phyloP scores from a whole-genome alignment of 1,140 invertebrate genomes.

The Drosophila micromelanica region DNA sequence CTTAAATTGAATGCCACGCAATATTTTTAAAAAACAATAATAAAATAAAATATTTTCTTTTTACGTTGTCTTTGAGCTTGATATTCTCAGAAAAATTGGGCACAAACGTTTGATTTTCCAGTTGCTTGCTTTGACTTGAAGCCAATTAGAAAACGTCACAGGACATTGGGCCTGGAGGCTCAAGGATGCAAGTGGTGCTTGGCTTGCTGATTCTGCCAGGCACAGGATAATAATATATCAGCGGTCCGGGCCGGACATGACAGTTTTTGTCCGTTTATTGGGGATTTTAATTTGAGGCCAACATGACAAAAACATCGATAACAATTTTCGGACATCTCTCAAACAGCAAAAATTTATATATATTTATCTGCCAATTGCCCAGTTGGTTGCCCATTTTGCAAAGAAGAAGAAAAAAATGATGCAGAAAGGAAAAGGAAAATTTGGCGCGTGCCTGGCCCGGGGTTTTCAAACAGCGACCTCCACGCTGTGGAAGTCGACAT shows the following conservation, averaged over 20 bases:
- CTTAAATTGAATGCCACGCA: no score
- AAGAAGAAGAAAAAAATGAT: neutral
- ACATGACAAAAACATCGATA: constrained; percentile 83
- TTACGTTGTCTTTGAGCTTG: neutral
- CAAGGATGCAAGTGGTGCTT: constrained; percentile 49
- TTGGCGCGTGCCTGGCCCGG: constrained; percentile 48
- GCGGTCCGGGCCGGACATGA: constrained; percentile 56
- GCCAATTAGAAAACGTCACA: constrained; percentile 73
- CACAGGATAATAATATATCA: constrained; percentile 74
- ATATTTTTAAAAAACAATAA: no score
- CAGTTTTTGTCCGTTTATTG: constrained; percentile 66
- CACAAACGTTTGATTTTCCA: constrained; percentile 64
- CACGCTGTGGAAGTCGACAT: constrained; percentile 76
- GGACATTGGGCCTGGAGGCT: constrained; percentile 28
- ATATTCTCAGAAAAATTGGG: neutral
- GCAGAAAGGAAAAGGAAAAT: constrained; percentile 32
- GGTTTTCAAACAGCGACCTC: constrained; percentile 6
- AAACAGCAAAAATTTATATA: constrained; percentile 21
- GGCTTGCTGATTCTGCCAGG: constrained; percentile 45
- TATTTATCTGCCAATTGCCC: constrained; percentile 34
- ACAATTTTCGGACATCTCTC: constrained; percentile 72
- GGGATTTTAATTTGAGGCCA: constrained; percentile 80
- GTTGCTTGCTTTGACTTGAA: constrained; percentile 46
- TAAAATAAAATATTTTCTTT: neutral
- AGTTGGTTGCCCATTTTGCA: constrained; percentile 63